phyloP scores from a whole-genome alignment of 2,113 vertebrate genomes.

The Notothenia coriiceps region DNA sequence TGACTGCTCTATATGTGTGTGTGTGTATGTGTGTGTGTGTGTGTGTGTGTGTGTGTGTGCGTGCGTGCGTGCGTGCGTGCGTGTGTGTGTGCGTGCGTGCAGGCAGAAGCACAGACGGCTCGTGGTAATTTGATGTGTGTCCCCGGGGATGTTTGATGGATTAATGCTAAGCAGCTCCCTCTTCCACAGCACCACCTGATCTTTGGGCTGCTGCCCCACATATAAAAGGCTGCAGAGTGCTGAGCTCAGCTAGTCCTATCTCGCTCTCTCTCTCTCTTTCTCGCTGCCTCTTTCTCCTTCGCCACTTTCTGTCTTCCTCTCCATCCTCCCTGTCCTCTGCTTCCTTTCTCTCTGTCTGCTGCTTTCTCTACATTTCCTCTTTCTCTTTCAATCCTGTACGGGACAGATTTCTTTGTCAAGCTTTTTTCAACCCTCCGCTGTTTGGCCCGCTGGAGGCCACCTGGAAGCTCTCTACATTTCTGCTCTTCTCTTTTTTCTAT shows the following conservation, averaged over 20 bases:
- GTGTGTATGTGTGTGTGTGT: conserved; percentile 20
- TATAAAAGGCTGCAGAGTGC: conserved; percentile 78
- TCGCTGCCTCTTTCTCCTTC: conserved; percentile 26
- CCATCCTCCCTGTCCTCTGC: conserved; percentile 45
- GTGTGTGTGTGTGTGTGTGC: conserved; percentile 28
- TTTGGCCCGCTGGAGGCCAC: conserved; percentile 34
- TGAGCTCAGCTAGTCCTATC: conserved; percentile 76
- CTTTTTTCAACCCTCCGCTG: neutral
- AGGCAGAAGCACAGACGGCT: conserved; percentile 72
- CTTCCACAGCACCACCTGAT: conserved; percentile 79
- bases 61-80: conserved; percentile 28
- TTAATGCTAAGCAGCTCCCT: conserved; percentile 80
- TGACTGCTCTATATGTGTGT: conserved; percentile 21
- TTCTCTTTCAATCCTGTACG: conserved; percentile 18
- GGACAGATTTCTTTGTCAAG: conserved; percentile 9
- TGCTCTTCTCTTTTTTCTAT: conserved; percentile 5
- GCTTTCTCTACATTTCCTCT: conserved; percentile 25
- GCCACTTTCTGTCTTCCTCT: conserved; percentile 55
- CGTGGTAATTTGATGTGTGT: conserved; percentile 80
- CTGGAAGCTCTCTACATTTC: conserved; percentile 13
- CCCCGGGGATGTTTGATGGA: conserved; percentile 81
- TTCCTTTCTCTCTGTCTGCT: conserved; percentile 32
- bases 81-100: conserved; percentile 9
- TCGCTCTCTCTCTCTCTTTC: conserved; percentile 20
- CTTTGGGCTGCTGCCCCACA: conserved; percentile 71